Percentiles rank a stretch among this genome's conserved stretches.
phyloP scores from a whole-genome alignment of 2,113 vertebrate genomes.

The Spilogale gracilis region DNA sequence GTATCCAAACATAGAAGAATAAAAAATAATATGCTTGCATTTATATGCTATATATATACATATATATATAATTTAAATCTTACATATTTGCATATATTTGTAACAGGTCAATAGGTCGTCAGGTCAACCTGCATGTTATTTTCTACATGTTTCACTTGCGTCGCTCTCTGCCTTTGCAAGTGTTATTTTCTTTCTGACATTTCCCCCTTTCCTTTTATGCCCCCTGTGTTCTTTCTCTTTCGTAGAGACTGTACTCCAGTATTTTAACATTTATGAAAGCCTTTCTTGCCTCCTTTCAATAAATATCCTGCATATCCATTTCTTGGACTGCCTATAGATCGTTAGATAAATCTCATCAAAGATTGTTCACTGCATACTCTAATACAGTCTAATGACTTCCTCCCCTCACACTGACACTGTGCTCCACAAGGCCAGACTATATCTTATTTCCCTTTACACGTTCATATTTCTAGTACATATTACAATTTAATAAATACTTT shows the following conservation, averaged over 20 bases:
- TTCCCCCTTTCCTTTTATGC: background rate
- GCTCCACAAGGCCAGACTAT: background rate
- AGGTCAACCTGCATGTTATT: background rate
- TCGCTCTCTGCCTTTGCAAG: background rate
- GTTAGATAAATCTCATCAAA: background rate
- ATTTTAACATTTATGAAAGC: background rate
- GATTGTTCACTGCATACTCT: background rate
- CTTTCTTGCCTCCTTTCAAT: background rate
- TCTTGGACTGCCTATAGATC: background rate
- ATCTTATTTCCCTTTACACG: background rate
- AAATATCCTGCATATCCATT: background rate
- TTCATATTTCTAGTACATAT: background rate
- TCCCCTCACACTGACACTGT: background rate
- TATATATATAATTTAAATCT: background rate
- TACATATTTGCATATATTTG: background rate
- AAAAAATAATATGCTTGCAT: too few relatives aligned
- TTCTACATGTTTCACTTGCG: accelerated
- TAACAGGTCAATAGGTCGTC: background rate
- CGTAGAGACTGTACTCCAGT: background rate
- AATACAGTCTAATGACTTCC: background rate
- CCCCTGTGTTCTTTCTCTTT: background rate
- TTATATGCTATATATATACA: background rate
- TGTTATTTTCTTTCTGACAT: background rate
- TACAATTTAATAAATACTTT: background rate
- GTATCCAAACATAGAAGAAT: background rate